Evolutionary conservation across 1,140 invertebrate genomes (phyloP), one percentile per base, ranked within the genome.

Genomic region (Heliconius himera): DNA sequence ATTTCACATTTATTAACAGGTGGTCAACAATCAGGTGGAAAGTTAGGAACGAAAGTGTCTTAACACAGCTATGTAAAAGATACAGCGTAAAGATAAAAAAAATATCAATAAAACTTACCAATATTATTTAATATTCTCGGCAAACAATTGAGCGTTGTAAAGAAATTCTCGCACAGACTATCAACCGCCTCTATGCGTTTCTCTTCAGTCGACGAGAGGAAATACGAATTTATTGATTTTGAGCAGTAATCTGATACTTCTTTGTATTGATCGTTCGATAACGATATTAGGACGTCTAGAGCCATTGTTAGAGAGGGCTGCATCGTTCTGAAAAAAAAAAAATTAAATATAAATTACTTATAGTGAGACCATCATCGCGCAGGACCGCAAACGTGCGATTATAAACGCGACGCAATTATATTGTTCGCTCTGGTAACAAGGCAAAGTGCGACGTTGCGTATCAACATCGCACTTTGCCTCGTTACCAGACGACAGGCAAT

Each of bases 111-210:
- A 46, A 3, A 16, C 41, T 13, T 16, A 96, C 96, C 96, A 82
- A 96, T 94, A 81, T 95, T 95, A 89, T 96, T 95, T 66, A 96
- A 94, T 71, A 96, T 92, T 79, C 95, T 91, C 1, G 96, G 96
- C 83, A 96, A 84, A 81, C 92, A 94, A 46, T 90, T 95, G 3
- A 96, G 87, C 3, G 95, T 85, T 36, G 87, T 87, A 81, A 95
- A 95, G 84, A 96, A 96, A 79, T 95, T 96, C 74, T 96, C 95
- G 84, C 96, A 95, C 18, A 96, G 84, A 51, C 92, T 89, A 87
- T 96, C 95, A 41, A 96, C 74, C 3, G 96, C 79, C 8, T 91
- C 84, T 76, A 88, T 91, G 54, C 89, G 91, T 73, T 84, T 81
- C 18, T 88, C 29, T n/a, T 84, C 82, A 38, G 86, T 77, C 71